A percentile compares a stretch with the other conserved stretches of the same genome.
These are phyloP conservation scores for Phalacrocorax pelagicus DNA, from an alignment of 2,113 vertebrate species.

Conservation along the genomic window DNA sequence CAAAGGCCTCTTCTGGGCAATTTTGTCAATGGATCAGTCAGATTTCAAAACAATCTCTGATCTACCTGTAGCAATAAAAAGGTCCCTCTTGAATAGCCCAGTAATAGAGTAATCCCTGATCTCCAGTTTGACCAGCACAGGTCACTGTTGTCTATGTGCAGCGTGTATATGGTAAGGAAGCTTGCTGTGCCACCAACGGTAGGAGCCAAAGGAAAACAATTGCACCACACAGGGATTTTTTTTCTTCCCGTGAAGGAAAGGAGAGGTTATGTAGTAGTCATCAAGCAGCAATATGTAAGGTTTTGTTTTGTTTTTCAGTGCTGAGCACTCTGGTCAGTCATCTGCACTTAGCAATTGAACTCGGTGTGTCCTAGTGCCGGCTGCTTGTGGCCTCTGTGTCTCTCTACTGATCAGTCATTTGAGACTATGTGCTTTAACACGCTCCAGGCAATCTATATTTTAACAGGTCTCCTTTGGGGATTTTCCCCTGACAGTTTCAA, in stretches of 20 bases:
- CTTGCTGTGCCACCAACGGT: background rate
- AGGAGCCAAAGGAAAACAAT: background rate
- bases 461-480: background rate
- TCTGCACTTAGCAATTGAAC: background rate
- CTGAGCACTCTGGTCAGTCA: background rate
- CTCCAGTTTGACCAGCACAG: background rate
- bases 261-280: background rate
- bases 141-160: background rate
- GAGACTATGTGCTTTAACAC: background rate
- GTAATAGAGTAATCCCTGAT: background rate
- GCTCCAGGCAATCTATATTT: background rate
- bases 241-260: background rate
- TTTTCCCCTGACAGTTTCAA: background rate
- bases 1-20: background rate
- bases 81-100: background rate
- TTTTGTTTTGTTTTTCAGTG: background rate
- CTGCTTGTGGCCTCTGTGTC: background rate
- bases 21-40: background rate
- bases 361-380: accelerated
- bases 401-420: background rate
- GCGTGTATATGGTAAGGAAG: background rate
- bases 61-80: background rate
- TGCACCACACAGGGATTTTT: background rate
- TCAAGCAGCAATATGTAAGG: background rate
- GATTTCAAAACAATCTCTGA: background rate